phyloP scores from a whole-genome alignment of 2,113 vertebrate genomes.

The Bubalus kerabau region DNA sequence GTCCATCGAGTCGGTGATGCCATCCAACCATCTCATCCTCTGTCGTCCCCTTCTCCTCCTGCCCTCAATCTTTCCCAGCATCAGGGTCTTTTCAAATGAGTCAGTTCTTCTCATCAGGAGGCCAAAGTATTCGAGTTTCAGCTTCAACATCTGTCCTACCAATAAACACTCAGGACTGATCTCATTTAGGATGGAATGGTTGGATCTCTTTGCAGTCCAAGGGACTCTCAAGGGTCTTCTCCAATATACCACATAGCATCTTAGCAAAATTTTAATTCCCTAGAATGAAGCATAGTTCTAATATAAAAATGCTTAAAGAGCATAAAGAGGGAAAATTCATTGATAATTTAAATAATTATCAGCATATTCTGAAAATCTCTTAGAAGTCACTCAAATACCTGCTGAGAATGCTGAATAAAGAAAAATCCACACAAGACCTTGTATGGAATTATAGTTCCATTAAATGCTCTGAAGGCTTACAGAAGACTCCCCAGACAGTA shows the following conservation, averaged over 20 bases:
- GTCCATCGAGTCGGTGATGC: not conserved
- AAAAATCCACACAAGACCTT: not conserved
- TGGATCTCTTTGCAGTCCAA: not conserved
- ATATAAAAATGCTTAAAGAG: not conserved
- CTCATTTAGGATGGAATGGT: not conserved
- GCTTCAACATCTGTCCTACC: not conserved
- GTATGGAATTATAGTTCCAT: not conserved
- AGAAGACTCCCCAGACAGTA: not conserved
- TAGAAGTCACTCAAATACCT: not conserved
- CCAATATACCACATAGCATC: not conserved
- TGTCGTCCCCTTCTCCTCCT: not conserved
- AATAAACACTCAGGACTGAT: not conserved
- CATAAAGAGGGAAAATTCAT: not conserved
- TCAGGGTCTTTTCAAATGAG: not conserved
- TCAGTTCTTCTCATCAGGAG: not conserved
- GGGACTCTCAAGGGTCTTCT: not conserved
- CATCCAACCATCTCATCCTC: not conserved
- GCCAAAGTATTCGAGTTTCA: not conserved
- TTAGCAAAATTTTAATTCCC: not conserved
- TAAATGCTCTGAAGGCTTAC: not conserved
- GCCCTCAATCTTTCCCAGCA: not conserved
- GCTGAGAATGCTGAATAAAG: not conserved
- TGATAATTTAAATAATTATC: slow-evolving; percentile 11
- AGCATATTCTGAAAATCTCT: not conserved
- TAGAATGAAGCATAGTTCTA: not conserved